A percentile compares a stretch with the other conserved stretches of the same genome.
These are phyloP conservation scores for Diabrotica balteata DNA, from an alignment of 2,888 invertebrate species.

Conservation along the genomic window DNA sequence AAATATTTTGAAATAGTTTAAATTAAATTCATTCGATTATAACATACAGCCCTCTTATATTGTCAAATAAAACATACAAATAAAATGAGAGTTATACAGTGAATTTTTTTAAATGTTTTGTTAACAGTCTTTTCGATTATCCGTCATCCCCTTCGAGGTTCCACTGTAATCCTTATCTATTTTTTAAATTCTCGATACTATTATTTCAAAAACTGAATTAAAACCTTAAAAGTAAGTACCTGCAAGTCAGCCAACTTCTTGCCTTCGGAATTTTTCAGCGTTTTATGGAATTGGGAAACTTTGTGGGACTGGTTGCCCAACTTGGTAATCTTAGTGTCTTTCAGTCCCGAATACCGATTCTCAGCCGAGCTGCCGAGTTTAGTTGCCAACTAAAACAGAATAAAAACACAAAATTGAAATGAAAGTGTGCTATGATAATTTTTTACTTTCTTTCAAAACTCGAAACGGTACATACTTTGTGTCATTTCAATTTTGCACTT, in stretches of 20 bases:
- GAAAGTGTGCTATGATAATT: constrained; percentile 45
- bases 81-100: too few relatives aligned
- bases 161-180: too few relatives aligned
- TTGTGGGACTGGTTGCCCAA: constrained; percentile 87
- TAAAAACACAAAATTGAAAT: constrained; percentile 37
- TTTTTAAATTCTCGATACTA: too few relatives aligned
- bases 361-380: constrained; percentile 69
- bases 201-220: too few relatives aligned
- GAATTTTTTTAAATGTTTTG: too few relatives aligned
- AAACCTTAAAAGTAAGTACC: constrained; percentile 65
- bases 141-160: too few relatives aligned
- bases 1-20: too few relatives aligned
- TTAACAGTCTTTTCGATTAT: too few relatives aligned
- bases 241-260: constrained; percentile 86
- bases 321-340: constrained; percentile 90
- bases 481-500: constrained; percentile 51
- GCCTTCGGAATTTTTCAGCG: constrained; percentile 85
- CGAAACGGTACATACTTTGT: neutral
- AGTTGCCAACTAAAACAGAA: constrained; percentile 50
- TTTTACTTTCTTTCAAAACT: constrained; percentile 46
- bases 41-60: too few relatives aligned
- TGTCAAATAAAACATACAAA: too few relatives aligned
- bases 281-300: constrained; percentile 94
- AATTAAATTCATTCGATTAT: too few relatives aligned
- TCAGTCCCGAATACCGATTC: constrained; percentile 84